phyloP scores from a whole-genome alignment of 2,113 vertebrate genomes.

The Proteles cristata region DNA sequence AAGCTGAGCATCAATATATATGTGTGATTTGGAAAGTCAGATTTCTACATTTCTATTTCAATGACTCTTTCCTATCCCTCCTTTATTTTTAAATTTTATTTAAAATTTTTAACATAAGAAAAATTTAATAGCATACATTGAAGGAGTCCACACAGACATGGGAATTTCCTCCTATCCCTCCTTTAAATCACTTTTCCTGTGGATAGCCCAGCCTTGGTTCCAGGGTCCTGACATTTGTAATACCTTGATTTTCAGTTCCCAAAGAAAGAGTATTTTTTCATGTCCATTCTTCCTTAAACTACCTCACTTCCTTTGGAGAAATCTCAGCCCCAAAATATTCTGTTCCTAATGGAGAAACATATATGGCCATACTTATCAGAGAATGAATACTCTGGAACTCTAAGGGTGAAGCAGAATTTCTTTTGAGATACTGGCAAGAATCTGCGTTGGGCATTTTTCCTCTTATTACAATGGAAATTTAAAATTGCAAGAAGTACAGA shows the following conservation, averaged over 20 bases:
- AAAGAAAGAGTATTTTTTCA: not conserved
- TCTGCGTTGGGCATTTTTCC: not conserved
- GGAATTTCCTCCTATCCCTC: not conserved
- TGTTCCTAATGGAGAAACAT: constrained; percentile 20
- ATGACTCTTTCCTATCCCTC: not conserved
- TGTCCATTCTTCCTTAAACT: not conserved
- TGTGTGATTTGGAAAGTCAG: not conserved
- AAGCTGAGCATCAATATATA: not conserved
- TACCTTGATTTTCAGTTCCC: not conserved
- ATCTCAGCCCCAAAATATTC: not conserved
- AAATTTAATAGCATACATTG: not conserved
- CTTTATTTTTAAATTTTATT: not conserved
- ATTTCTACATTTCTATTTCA: not conserved
- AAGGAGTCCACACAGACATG: not conserved
- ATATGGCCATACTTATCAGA: constrained; percentile 13
- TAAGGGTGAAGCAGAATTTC: not conserved
- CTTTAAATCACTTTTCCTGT: not conserved
- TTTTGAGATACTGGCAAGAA: not conserved
- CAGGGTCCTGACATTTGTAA: not conserved
- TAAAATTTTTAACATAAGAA: not conserved
- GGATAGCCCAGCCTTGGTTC: not conserved
- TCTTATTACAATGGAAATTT: not conserved
- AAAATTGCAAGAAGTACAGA: not conserved
- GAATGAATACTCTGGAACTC: not conserved
- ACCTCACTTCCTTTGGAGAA: not conserved